These are phyloP conservation scores for Tragopan temminckii DNA, from an alignment of 2,797 vertebrate species.

Conservation along the genomic window DNA sequence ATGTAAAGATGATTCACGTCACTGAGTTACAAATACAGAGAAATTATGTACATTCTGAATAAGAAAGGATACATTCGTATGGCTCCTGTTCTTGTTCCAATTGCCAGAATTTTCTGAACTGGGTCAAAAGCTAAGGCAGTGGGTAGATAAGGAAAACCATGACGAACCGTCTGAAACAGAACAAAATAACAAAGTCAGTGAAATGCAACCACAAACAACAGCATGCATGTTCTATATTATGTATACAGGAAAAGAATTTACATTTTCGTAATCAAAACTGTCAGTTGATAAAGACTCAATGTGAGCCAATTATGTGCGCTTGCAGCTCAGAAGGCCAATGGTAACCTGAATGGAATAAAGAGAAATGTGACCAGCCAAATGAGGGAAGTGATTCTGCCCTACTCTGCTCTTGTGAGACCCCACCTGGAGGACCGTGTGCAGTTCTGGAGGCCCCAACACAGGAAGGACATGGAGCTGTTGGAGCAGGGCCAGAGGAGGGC, in stretches of 20 bases:
- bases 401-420: too few relatives aligned
- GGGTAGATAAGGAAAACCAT: conserved; percentile 96
- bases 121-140: conserved; percentile 96
- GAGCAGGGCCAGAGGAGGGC: too few relatives aligned
- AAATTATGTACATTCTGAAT: conserved; percentile 36
- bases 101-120: conserved; percentile 96
- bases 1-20: background rate
- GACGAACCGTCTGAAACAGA: conserved; percentile 93
- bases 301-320: too few relatives aligned
- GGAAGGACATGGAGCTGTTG: too few relatives aligned
- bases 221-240: background rate
- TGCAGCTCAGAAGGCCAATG: too few relatives aligned
- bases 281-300: too few relatives aligned
- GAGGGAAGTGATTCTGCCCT: too few relatives aligned
- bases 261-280: too few relatives aligned
- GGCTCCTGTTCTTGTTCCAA: conserved; percentile 94
- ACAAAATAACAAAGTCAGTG: conserved; percentile 6
- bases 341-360: too few relatives aligned
- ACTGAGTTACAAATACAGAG: background rate
- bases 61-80: conserved; percentile 98
- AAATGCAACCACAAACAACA: background rate
- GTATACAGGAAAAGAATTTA: background rate
- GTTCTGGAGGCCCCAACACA: too few relatives aligned
- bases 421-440: too few relatives aligned
- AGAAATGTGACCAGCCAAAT: too few relatives aligned